Conservation (phyloP, 1,140 invertebrate species). For the Hetaerina americana region DNA sequence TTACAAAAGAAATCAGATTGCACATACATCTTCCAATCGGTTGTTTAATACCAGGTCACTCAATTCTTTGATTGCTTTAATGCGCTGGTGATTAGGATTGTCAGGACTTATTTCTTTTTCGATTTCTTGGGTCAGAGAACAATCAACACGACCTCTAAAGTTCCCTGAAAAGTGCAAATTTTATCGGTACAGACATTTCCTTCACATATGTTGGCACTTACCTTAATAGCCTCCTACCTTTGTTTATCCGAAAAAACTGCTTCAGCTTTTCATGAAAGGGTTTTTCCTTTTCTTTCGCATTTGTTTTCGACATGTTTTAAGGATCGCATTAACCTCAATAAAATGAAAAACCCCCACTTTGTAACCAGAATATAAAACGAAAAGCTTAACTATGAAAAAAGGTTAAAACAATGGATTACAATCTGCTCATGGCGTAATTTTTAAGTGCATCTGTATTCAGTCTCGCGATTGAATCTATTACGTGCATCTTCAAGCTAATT, state of each 20-base stretch:
- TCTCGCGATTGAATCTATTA: too few relatives aligned
- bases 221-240: slow-evolving; percentile 33
- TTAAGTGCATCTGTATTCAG: too few relatives aligned
- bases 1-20: background rate
- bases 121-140: slow-evolving; percentile 52
- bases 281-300: slow-evolving; percentile 52
- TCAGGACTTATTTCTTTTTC: slow-evolving; percentile 51
- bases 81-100: slow-evolving; percentile 54
- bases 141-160: slow-evolving; percentile 46
- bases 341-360: background rate
- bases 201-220: slow-evolving; percentile 9
- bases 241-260: slow-evolving; percentile 57
- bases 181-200: slow-evolving; percentile 5
- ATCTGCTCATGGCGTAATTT: too few relatives aligned
- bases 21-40: slow-evolving; percentile 57
- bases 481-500: too few relatives aligned
- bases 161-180: slow-evolving; percentile 31
- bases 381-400: too few relatives aligned
- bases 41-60: slow-evolving; percentile 53
- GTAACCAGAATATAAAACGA: too few relatives aligned
- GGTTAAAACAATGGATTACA: too few relatives aligned
- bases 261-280: slow-evolving; percentile 58
- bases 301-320: slow-evolving; percentile 32
- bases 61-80: slow-evolving; percentile 65
- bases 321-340: background rate